A percentile compares a stretch with the other conserved stretches of the same genome.
phyloP scores from a whole-genome alignment of 2,888 invertebrate species.

The Limnephilus rhombicus region DNA sequence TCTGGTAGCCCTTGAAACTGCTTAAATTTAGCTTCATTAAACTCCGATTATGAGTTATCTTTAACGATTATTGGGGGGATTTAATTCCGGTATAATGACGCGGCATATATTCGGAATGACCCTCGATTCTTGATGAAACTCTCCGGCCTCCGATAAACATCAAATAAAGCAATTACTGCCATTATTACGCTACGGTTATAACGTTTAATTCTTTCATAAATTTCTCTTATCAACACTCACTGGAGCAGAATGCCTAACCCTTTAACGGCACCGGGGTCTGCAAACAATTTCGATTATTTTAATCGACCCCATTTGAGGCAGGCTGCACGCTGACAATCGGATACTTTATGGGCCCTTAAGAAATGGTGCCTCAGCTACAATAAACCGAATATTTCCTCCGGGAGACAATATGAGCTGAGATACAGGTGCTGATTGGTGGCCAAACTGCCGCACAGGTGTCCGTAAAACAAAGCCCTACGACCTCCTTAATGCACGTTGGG shows the following conservation, averaged over 20 bases:
- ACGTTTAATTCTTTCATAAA: conserved; percentile 56
- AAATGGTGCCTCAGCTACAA: conserved; percentile 34
- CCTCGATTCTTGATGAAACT: conserved; percentile 47
- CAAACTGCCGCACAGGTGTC: conserved; percentile 58
- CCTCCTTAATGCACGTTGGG: neutral
- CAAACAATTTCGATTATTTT: conserved; percentile 54
- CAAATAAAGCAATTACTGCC: conserved; percentile 51
- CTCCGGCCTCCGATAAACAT: conserved; percentile 46
- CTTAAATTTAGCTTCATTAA: neutral
- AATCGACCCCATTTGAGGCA: conserved; percentile 53
- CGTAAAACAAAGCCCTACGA: conserved; percentile 27
- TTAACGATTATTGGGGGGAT: conserved; percentile 44
- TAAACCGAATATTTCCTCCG: conserved; percentile 57
- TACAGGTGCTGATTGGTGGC: conserved; percentile 53
- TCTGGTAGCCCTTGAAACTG: neutral
- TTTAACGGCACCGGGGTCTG: conserved; percentile 37
- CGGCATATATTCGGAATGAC: conserved; percentile 51
- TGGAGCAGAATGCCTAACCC: conserved; percentile 44
- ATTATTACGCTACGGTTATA: conserved; percentile 50
- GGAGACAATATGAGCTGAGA: conserved; percentile 57
- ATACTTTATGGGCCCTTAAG: conserved; percentile 57
- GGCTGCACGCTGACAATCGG: conserved; percentile 44
- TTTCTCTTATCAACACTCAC: conserved; percentile 51
- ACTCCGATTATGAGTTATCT: conserved; percentile 22
- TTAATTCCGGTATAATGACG: conserved; percentile 45